Evolutionary conservation across 2,888 invertebrate species (phyloP), one percentile per base, ranked within the genome.

Genomic region (Troides helena): DNA sequence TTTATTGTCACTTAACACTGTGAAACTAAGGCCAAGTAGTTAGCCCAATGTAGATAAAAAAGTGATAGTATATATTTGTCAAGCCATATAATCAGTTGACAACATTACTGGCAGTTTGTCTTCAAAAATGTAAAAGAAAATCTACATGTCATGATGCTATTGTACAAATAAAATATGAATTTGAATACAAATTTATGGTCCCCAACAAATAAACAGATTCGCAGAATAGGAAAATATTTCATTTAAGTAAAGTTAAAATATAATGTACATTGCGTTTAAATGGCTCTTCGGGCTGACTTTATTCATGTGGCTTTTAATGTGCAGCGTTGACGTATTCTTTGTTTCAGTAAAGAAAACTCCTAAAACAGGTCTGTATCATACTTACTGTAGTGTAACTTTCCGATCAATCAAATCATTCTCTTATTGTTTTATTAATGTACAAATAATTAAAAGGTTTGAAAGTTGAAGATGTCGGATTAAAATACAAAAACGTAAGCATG

Each of bases 181-280:
- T 39, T 64, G 46, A 59, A 61, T 25, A 69, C 68, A 71, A 72
- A 72, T 73, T 71, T 72, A 71, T 74, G 71, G 74, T 67, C 65
- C 60, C 14, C 36, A 64, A 63, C 17, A 36, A 61, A 59, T 30
- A 66, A 59, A 63, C 66, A 21, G 36, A 4, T 57, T 69, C 0
- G 62, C 53, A 62, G 25, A n/a, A 57, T 65, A 58, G 17, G 30
- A 56, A 50, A 50, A 63, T 18, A 70, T 63, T 70, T 59, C 71
- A 66, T 60, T 73, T 70, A 59, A 73, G 72, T 59, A 63, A 59
- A 57, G 30, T 50, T 10, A 43, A 56, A 63, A 61, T 23, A 70
- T 30, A 75, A 90, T 92, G 92, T 92, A 91, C 78, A 88, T 92
- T 78, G 92, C 92, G 62, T 83, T 89, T 67, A 90, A 83, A 81